Conservation (phyloP, 2,797 vertebrate genomes). For the Tangara arthus region DNA sequence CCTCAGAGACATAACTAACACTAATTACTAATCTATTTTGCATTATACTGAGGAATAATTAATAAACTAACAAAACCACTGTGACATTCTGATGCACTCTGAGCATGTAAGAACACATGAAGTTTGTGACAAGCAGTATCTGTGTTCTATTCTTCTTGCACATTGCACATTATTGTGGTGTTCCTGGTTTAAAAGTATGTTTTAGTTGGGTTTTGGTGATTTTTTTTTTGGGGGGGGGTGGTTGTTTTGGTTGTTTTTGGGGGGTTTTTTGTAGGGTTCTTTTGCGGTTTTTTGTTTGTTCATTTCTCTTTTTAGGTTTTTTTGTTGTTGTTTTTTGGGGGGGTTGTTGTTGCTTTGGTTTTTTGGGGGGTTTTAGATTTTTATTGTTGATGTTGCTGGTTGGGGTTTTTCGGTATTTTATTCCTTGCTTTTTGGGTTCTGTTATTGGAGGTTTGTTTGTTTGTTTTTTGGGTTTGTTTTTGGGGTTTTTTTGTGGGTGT, state of each 20-base stretch:
- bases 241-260: too few species aligned
- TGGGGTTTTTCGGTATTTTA: background rate
- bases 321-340: too few species aligned
- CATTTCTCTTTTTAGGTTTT: too few species aligned
- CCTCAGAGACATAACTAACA: background rate
- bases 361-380: too few species aligned
- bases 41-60: background rate
- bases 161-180: background rate
- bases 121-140: accelerated
- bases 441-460: background rate
- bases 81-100: background rate
- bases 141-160: background rate
- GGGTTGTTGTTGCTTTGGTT: too few species aligned
- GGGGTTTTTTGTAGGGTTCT: too few species aligned
- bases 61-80: background rate
- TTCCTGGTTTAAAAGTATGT: background rate
- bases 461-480: background rate
- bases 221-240: background rate
- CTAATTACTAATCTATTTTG: background rate
- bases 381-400: too few species aligned
- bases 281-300: too few species aligned
- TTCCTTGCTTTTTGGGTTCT: background rate
- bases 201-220: background rate
- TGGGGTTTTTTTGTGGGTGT: accelerated
- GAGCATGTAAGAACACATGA: background rate